A percentile compares a stretch with the other conserved stretches of the same genome.
Evolutionary conservation across 1,140 invertebrate species (phyloP).

Genomic region (Brachionus koreanus): DNA sequence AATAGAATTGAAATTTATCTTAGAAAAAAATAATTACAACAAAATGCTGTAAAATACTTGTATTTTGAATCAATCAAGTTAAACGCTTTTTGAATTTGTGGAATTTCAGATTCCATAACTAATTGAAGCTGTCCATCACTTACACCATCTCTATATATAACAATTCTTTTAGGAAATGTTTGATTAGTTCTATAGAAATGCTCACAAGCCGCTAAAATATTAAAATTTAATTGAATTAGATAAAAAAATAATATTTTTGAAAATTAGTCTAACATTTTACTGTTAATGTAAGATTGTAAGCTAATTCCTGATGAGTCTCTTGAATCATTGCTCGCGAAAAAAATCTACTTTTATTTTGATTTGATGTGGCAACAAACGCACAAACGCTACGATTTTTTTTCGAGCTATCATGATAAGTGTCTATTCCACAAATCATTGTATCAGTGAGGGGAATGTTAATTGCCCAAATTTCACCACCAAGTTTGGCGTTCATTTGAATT

Average conservation of each 20-base stretch:
- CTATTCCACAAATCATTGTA: conserved; percentile 75
- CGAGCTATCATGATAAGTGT: conserved; percentile 75
- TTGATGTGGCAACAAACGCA: conserved; percentile 66
- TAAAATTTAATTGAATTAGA: conserved; percentile 52
- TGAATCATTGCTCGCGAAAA: conserved; percentile 71
- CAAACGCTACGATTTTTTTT: conserved; percentile 56
- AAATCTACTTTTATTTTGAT: conserved; percentile 65
- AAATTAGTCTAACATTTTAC: conserved; percentile 68
- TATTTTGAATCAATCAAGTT: conserved; percentile 10
- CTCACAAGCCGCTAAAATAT: conserved; percentile 16
- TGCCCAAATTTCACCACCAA: conserved; percentile 85
- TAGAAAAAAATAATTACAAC: background rate
- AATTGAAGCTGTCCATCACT: conserved; percentile 75
- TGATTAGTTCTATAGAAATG: conserved; percentile 32
- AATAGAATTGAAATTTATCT: background rate
- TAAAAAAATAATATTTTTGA: conserved; percentile 65
- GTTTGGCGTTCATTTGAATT: conserved; percentile 91
- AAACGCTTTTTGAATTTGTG: conserved; percentile 43
- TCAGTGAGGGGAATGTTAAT: conserved; percentile 67
- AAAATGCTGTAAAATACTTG: background rate
- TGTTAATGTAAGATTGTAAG: conserved; percentile 71
- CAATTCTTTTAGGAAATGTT: conserved; percentile 56
- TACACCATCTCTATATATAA: conserved; percentile 86
- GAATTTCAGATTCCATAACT: conserved; percentile 21
- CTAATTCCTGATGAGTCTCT: conserved; percentile 62